phyloP scores from a whole-genome alignment of 2,797 vertebrate species.

The Ctenopoma kingsleyae region DNA sequence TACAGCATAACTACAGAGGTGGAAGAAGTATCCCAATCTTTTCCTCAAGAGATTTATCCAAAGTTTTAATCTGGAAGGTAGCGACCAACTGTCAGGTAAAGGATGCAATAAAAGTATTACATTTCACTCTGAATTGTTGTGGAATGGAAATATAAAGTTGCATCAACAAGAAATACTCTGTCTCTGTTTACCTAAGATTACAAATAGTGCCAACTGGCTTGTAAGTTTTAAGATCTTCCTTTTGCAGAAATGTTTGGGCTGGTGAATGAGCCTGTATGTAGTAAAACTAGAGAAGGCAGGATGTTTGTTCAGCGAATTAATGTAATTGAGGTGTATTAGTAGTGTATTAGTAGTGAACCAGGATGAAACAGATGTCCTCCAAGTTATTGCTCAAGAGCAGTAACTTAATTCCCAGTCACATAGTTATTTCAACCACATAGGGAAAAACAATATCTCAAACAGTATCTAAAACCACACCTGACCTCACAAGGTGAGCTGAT shows the following conservation, averaged over 20 bases:
- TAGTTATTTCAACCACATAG: slow-evolving; percentile 24
- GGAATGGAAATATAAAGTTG: neutral
- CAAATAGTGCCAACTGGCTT: too few relatives aligned
- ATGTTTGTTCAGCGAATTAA: neutral
- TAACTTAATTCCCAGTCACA: slow-evolving; percentile 41
- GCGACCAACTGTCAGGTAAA: neutral
- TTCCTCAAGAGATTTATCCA: neutral
- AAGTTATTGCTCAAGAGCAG: slow-evolving; percentile 25
- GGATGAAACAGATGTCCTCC: slow-evolving; percentile 4
- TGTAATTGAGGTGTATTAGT: neutral
- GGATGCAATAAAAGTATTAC: neutral
- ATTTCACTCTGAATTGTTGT: too few relatives aligned
- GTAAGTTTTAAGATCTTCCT: too few relatives aligned
- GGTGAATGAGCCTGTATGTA: neutral
- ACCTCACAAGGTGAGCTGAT: slow-evolving; percentile 46
- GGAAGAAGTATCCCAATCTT: neutral
- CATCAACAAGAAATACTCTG: neutral
- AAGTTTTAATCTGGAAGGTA: neutral
- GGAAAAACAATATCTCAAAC: slow-evolving; percentile 35
- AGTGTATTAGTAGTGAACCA: too few relatives aligned
- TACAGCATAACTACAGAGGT: neutral
- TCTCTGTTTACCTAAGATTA: too few relatives aligned
- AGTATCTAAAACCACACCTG: slow-evolving; percentile 56
- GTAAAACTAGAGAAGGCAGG: neutral
- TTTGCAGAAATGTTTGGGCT: too few relatives aligned